These are phyloP conservation scores for Ceyx erithaca DNA, from an alignment of 2,797 vertebrate genomes.

Conservation along the genomic window DNA sequence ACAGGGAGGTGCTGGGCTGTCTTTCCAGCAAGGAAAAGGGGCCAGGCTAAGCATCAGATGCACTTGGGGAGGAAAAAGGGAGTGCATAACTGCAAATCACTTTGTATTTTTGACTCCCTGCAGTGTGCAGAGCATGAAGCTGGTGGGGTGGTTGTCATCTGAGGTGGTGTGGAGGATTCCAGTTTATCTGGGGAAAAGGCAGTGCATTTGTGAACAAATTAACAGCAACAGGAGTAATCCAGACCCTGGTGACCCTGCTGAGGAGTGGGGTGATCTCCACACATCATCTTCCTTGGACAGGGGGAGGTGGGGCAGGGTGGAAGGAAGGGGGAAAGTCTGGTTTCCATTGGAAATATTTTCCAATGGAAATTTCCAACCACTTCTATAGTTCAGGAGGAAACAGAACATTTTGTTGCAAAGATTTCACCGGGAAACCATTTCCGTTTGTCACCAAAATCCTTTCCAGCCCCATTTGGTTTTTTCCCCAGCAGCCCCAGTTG, in stretches of 20 bases:
- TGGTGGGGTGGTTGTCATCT: neutral
- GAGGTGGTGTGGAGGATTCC: neutral
- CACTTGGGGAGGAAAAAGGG: neutral
- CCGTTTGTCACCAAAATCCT: slow-evolving; percentile 31
- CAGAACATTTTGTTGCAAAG: slow-evolving; percentile 44
- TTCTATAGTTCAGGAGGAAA: slow-evolving; percentile 44
- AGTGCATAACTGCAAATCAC: neutral
- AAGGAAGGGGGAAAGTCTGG: neutral
- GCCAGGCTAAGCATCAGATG: neutral
- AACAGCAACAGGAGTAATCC: neutral
- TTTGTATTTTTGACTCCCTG: neutral
- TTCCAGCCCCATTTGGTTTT: slow-evolving; percentile 9
- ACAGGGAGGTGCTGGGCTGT: neutral
- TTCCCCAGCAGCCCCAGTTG: slow-evolving; percentile 22
- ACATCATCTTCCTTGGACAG: neutral
- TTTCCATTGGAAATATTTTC: slow-evolving; percentile 58
- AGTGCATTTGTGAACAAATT: neutral
- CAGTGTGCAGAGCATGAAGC: neutral
- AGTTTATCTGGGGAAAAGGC: neutral
- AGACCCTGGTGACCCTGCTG: neutral
- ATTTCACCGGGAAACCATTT: slow-evolving; percentile 64
- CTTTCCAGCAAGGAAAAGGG: too few species aligned
- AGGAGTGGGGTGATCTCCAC: neutral
- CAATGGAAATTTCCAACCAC: slow-evolving; percentile 61
- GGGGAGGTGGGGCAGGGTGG: neutral